Percentiles rank a stretch among this genome's conserved stretches.
Conservation (phyloP, 2,888 invertebrate genomes). For the Leptinotarsa tumamoca region DNA sequence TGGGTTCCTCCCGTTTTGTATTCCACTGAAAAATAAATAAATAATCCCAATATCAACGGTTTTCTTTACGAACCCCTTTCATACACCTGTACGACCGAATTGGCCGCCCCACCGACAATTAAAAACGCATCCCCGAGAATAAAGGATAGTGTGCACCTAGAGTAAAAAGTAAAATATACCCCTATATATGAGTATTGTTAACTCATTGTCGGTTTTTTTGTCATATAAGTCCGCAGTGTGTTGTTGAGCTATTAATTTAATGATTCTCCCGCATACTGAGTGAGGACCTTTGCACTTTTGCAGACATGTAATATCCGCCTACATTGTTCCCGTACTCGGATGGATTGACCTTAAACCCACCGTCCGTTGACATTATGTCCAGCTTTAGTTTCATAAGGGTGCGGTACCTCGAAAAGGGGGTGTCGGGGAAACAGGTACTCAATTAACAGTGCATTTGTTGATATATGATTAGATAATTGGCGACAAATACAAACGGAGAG, state of each 20-base stretch:
- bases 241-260: conserved; percentile 29
- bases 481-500: no score
- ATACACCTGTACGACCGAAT: neutral
- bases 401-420: no score
- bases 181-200: conserved; percentile 8
- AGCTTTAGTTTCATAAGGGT: neutral
- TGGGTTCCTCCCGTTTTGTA: no score
- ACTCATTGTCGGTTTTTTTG: conserved; percentile 16
- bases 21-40: neutral
- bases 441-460: no score
- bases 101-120: neutral
- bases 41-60: neutral
- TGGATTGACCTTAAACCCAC: conserved; percentile 12
- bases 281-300: conserved; percentile 34
- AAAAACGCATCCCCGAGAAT: neutral
- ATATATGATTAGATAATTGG: no score
- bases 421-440: no score
- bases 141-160: neutral
- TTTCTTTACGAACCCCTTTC: neutral
- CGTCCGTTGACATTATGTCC: conserved; percentile 15
- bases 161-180: conserved; percentile 8
- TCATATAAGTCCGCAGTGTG: neutral
- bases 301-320: conserved; percentile 34
- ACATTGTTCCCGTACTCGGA: conserved; percentile 25
- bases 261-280: conserved; percentile 39